phyloP scores from a whole-genome alignment of 2,113 vertebrate genomes.

The Aspidoscelis tigris region DNA sequence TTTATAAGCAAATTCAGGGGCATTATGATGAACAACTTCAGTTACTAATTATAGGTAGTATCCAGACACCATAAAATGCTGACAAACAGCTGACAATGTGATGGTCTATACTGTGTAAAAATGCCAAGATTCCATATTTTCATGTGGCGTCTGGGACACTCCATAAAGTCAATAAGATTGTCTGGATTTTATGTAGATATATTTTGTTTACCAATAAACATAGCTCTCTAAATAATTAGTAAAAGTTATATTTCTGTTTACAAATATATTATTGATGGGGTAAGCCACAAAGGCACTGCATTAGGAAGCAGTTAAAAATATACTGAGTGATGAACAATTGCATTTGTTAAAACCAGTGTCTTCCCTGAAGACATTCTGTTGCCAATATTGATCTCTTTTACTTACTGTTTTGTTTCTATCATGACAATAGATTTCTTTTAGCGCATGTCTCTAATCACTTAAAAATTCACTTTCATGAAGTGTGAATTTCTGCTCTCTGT shows the following conservation, averaged over 20 bases:
- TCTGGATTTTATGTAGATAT: not conserved
- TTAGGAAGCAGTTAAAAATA: not conserved
- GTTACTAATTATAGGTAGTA: too few relatives aligned
- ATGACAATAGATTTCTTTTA: not conserved
- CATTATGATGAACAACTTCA: too few relatives aligned
- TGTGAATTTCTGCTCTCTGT: not conserved
- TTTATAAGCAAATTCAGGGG: too few relatives aligned
- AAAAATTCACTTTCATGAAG: not conserved
- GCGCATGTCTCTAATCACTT: not conserved
- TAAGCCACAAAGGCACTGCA: not conserved
- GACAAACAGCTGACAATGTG: too few relatives aligned
- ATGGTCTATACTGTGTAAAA: too few relatives aligned
- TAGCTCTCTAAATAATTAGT: not conserved
- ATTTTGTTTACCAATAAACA: not conserved
- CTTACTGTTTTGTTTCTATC: not conserved
- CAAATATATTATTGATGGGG: not conserved
- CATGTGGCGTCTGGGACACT: too few relatives aligned
- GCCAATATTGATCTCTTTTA: not conserved
- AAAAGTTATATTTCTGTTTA: not conserved
- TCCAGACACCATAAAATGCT: too few relatives aligned
- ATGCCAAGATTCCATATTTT: too few relatives aligned
- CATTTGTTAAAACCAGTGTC: not conserved
- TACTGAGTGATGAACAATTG: not conserved
- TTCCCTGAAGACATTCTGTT: not conserved
- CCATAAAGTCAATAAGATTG: too few relatives aligned